A percentile compares a stretch with the other conserved stretches of the same genome.
Evolutionary conservation across 1,140 invertebrate species (phyloP).

Genomic region (Sitophilus oryzae): DNA sequence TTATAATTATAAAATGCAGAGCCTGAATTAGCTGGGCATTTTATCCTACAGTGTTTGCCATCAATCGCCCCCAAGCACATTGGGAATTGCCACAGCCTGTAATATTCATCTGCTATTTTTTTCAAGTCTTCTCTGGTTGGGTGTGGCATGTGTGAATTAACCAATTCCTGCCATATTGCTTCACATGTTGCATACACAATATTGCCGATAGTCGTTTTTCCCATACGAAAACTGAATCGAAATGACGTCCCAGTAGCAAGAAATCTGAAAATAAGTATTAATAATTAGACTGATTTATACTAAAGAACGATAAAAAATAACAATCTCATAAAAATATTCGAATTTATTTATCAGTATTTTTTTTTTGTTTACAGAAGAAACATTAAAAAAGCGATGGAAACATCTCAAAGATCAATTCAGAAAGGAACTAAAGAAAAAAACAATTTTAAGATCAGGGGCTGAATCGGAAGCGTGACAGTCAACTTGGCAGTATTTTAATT

Average conservation of each 20-base stretch:
- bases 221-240: constrained; percentile 1
- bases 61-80: constrained; percentile 7
- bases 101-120: constrained; percentile 5
- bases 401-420: too few relatives aligned
- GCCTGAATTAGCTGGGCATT: background rate
- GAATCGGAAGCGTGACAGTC: too few relatives aligned
- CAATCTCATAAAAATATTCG: too few relatives aligned
- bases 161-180: background rate
- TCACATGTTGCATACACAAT: constrained; percentile 2
- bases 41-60: constrained; percentile 8
- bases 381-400: too few relatives aligned
- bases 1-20: constrained; percentile 2
- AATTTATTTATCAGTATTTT: too few relatives aligned
- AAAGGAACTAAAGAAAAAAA: too few relatives aligned
- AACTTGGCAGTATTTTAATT: too few relatives aligned
- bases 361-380: too few relatives aligned
- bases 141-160: background rate
- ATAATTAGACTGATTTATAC: too few relatives aligned
- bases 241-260: constrained; percentile 3
- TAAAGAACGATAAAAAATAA: too few relatives aligned
- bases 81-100: constrained; percentile 6
- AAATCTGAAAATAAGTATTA: constrained; percentile 5
- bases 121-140: too few relatives aligned
- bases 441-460: too few relatives aligned
- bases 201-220: constrained; percentile 2